phyloP scores from a whole-genome alignment of 2,888 invertebrate species.

The Sesamia inferens region DNA sequence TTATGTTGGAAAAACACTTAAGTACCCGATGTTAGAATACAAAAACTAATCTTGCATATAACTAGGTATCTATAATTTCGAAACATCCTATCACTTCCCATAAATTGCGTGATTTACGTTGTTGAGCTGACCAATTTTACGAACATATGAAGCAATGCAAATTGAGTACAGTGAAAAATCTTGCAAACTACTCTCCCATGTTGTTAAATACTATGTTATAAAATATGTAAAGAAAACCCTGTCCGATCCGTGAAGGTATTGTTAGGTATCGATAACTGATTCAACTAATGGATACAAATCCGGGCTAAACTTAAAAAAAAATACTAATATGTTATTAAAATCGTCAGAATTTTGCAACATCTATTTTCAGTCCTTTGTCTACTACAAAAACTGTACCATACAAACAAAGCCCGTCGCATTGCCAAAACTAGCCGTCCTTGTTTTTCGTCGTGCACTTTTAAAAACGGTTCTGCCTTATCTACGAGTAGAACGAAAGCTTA shows the following conservation, averaged over 20 bases:
- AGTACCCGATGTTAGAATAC: background rate
- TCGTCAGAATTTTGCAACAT: background rate
- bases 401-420: conserved; percentile 29
- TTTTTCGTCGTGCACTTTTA: conserved; percentile 26
- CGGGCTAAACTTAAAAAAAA: no score
- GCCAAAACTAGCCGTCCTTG: conserved; percentile 25
- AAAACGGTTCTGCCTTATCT: conserved; percentile 34
- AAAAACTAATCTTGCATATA: background rate
- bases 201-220: background rate
- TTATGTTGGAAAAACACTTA: background rate
- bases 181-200: background rate
- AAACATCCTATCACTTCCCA: no score
- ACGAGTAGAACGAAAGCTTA: conserved; percentile 29
- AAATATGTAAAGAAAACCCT: no score
- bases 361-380: conserved; percentile 29
- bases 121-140: no score
- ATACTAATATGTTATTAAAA: conserved; percentile 23
- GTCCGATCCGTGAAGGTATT: no score
- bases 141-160: no score
- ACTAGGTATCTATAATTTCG: no score
- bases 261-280: no score
- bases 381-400: conserved; percentile 3
- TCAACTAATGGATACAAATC: no score
- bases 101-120: no score
- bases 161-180: background rate